Percentiles rank a stretch among this genome's conserved stretches.
Conservation (phyloP, 2,888 invertebrate species). For the Crossocerus cetratus region DNA sequence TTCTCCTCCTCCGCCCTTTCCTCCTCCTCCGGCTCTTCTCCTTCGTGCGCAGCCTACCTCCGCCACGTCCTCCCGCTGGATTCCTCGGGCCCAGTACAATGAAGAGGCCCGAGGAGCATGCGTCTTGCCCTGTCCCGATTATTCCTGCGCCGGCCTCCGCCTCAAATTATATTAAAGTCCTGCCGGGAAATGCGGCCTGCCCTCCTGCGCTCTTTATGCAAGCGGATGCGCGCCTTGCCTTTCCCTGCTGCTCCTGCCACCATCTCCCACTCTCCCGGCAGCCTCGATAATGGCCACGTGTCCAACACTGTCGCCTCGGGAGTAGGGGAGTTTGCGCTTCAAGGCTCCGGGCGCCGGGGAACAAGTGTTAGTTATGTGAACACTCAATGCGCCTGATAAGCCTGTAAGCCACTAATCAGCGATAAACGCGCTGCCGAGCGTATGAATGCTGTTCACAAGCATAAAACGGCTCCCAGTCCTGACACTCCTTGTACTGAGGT, state of each 20-base stretch:
- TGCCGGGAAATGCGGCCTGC: constrained; percentile 26
- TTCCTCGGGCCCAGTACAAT: constrained; percentile 56
- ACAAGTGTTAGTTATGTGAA: too few species aligned
- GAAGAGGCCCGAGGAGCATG: constrained; percentile 44
- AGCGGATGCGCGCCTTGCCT: neutral
- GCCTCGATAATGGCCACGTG: neutral
- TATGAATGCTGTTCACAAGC: too few species aligned
- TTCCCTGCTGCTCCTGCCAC: too few species aligned
- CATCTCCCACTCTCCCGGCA: neutral
- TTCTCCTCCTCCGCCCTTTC: constrained; percentile 23
- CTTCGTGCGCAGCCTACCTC: neutral
- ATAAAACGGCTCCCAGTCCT: too few species aligned
- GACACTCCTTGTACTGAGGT: too few species aligned
- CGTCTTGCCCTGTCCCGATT: constrained; percentile 55
- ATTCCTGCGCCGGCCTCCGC: constrained; percentile 39
- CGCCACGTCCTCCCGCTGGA: constrained; percentile 32
- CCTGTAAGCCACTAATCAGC: too few species aligned
- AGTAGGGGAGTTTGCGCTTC: neutral
- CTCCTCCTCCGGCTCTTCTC: constrained; percentile 27
- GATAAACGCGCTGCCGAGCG: too few species aligned
- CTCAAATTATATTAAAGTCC: constrained; percentile 53
- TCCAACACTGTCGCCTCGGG: neutral
- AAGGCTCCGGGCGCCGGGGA: neutral
- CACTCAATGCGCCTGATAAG: too few species aligned
- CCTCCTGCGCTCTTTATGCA: constrained; percentile 7